Evolutionary conservation across 2,113 vertebrate genomes (phyloP), one percentile per base, ranked within the genome.

Genomic region (Anguilla rostrata): DNA sequence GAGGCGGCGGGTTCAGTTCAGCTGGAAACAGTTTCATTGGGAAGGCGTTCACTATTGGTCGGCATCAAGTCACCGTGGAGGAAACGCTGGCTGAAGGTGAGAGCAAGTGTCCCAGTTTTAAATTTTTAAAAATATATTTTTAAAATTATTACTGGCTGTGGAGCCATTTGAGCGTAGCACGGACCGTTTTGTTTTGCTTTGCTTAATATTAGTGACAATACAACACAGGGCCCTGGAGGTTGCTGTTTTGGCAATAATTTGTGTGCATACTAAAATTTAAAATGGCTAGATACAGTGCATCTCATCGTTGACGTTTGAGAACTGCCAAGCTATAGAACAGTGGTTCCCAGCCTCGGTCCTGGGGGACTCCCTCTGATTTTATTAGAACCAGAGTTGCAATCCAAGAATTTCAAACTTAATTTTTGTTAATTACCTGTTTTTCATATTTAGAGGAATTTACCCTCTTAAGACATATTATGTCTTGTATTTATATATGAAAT

Each of bases 81-180:
- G 98, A 99, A 94, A 98, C 97, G 86, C 92, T 99, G 90, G 98
- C 98, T 8, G 98, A 99, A 98, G 98, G 98, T 99, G 89, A 90
- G 92, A 79, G 66, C 46, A 6, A 2, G 26, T 26, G 63, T 20
- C 20, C 16, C 63, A n/a, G 63, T 63, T 5, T 20, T 63, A 1
- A 22, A 15, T 63, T 12, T 12, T 63, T 63, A 8, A 56, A 56
- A 56, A 2, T 15, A 63, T 22, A 20, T 20, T 63, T 12, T 63
- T 63, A 5, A 18, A 22, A 11, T 16, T 20, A 63, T 5, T 12
- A 1, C 15, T 63, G 60, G 14, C 5, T 63, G 60, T 5, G 14
- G 15, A 63, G 60, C 14, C 8, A 63, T 18, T 63, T 63, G 18
- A 1, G 20, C 60, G 8, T 16, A 20, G 20, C 20, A 63, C 3